Conservation (phyloP, 2,797 vertebrate genomes). For the Triplophysa yarkandensis region DNA sequence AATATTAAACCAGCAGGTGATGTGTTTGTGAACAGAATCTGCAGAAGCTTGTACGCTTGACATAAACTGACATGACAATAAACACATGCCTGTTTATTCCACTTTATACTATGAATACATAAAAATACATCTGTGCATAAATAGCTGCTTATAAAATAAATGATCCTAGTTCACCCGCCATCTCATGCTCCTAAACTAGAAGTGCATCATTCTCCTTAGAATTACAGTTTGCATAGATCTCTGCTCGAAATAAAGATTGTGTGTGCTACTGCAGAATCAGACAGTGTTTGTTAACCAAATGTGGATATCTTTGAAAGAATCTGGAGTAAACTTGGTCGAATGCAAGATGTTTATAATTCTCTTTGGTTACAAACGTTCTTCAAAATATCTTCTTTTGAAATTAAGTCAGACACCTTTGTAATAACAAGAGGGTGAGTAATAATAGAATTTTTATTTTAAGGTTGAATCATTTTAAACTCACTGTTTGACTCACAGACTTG, state of each 20-base stretch:
- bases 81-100: neutral
- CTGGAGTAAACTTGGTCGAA: neutral
- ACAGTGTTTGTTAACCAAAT: neutral
- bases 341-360: neutral
- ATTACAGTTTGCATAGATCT: neutral
- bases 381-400: too few species aligned
- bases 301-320: neutral
- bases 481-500: too few species aligned
- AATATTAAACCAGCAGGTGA: too few species aligned
- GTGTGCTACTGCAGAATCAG: neutral
- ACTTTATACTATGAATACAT: neutral
- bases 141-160: too few species aligned
- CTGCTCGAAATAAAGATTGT: neutral
- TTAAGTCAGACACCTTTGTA: too few species aligned
- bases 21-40: too few species aligned
- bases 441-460: too few species aligned
- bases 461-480: too few species aligned
- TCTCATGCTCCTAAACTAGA: neutral
- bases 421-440: too few species aligned
- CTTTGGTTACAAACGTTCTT: too few species aligned
- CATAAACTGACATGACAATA: neutral
- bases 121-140: too few species aligned
- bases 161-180: neutral
- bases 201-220: neutral
- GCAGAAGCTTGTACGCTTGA: neutral